Evolutionary conservation across 2,113 vertebrate species (phyloP).

Genomic region (Pedionomus torquatus): DNA sequence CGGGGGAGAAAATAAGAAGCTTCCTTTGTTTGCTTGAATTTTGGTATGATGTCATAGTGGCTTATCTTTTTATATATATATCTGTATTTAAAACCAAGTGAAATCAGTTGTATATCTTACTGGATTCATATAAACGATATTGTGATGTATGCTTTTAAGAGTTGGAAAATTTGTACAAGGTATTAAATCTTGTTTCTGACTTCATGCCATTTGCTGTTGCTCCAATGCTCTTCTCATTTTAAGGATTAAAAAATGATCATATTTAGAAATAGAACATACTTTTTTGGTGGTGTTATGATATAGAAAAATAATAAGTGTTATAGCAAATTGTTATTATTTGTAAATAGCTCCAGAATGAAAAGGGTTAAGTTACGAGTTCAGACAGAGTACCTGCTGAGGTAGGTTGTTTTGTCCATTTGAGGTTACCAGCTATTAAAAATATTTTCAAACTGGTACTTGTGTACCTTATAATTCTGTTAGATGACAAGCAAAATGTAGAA

Average conservation of each 20-base stretch:
- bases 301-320: background rate
- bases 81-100: background rate
- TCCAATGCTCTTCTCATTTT: background rate
- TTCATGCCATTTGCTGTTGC: background rate
- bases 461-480: slow-evolving; percentile 33
- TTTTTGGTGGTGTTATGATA: background rate
- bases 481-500: slow-evolving; percentile 55
- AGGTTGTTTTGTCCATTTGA: slow-evolving; percentile 38
- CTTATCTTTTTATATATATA: background rate
- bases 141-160: background rate
- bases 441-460: slow-evolving; percentile 4
- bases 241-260: background rate
- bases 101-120: background rate
- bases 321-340: background rate
- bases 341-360: background rate
- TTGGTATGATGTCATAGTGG: background rate
- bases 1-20: background rate
- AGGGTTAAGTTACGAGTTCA: background rate
- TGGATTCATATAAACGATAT: background rate
- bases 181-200: background rate
- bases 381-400: background rate
- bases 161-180: background rate
- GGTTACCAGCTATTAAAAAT: slow-evolving; percentile 38
- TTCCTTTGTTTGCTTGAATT: background rate
- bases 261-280: background rate